Conservation (phyloP, 1,140 invertebrate species). For the Mylabris phalerata region DNA sequence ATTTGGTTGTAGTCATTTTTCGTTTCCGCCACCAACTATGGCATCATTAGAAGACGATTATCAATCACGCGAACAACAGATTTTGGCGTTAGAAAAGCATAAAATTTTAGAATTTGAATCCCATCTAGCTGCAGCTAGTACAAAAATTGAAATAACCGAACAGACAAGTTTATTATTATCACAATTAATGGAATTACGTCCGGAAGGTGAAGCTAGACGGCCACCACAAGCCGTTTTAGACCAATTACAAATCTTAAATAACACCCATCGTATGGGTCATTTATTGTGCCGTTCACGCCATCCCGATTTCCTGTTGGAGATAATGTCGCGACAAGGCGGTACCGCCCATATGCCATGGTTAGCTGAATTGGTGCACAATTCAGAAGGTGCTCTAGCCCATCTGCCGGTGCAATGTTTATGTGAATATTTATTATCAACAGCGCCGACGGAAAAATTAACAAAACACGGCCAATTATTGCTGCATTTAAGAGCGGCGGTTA, state of each 20-base stretch:
- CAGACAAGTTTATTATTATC: constrained; percentile 79
- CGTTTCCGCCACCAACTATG: constrained; percentile 73
- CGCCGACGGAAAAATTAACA: constrained; percentile 52
- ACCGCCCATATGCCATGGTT: constrained; percentile 93
- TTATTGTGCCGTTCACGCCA: constrained; percentile 81
- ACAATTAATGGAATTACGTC: constrained; percentile 73
- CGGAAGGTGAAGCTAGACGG: constrained; percentile 68
- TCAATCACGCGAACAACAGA: constrained; percentile 48
- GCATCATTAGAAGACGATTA: constrained; percentile 34
- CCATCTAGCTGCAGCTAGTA: constrained; percentile 83
- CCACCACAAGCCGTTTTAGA: constrained; percentile 74
- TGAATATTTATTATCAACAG: constrained; percentile 84
- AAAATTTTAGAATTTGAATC: constrained; percentile 88
- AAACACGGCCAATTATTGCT: constrained; percentile 74
- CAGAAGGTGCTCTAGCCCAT: constrained; percentile 76
- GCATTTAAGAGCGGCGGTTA: constrained; percentile 65
- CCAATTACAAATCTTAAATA: constrained; percentile 72
- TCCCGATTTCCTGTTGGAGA: constrained; percentile 88
- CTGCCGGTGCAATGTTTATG: constrained; percentile 93
- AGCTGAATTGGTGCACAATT: constrained; percentile 87
- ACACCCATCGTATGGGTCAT: constrained; percentile 77
- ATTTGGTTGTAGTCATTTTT: constrained; percentile 47
- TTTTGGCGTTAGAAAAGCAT: constrained; percentile 67
- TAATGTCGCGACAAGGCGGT: constrained; percentile 78
- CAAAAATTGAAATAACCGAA: constrained; percentile 82